Evolutionary conservation across 2,888 invertebrate species (phyloP), one percentile per base, ranked within the genome.

Genomic region (Maniola hyperantus): DNA sequence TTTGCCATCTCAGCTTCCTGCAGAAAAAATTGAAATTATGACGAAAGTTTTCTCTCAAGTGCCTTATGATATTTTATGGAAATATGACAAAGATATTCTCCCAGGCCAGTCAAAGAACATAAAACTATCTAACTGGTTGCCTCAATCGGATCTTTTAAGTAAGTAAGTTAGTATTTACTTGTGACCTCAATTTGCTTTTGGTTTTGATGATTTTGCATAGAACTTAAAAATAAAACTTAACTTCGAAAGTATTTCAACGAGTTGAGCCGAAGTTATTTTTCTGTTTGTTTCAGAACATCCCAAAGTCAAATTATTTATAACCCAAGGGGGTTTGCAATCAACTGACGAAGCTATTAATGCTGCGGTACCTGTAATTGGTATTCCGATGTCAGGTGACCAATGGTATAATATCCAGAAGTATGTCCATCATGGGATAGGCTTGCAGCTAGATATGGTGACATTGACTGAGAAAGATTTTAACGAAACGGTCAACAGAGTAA

Each of bases 261-360:
- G 20, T 51, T 6, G 5, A 6, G 26, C 11, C 50, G 1, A 11
- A 26, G 10, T 5, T 20, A 26, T 26, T 57, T 6, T 57, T 42
- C 42, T 26, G 0, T 39, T 50, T 36, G 2, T 61, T 61, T 8
- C 67, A 85, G 85, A 54, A 13, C 92, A 93, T 74, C 83, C 86
- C 5, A 92, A 92, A 63, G 65, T 92, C 0, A 91, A 90, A 72
- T 15, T 81, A 2, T 83, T 82, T 58, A 82, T 91, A 36, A 88
- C 87, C 1, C 90, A 91, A 80, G 88, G 85, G 33, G 91, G 91
- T 11, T 67, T 88, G 0, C 88, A 89, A 68, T 90, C 91, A 0
- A 80, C 87, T 0, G 87, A 89, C 57, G 91, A 91, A 74, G 82
- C 89, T 0, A 84, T 92, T 18, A 70, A 72, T 39, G 83, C 84